Base-by-base conservation (phyloP, 2,113 vertebrate species). In the Eidolon helvum region DNA sequence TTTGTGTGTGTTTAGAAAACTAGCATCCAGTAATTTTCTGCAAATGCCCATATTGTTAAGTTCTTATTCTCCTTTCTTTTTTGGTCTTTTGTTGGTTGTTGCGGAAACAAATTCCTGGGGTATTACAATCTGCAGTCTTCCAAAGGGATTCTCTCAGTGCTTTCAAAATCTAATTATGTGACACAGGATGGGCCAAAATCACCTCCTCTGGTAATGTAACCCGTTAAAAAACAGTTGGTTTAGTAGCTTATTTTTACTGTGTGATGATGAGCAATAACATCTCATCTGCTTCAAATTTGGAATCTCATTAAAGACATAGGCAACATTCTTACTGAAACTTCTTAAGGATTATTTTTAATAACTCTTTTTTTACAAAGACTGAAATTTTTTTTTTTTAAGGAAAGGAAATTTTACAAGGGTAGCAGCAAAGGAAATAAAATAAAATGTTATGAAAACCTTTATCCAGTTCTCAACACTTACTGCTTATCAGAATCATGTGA, bases 21-120 rank as follows among this genome's bases (percentile, higher is more conserved):
- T 79, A 71, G 22, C 33, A 75, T 90, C 50, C 19, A 30, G 33
- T 61, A 74, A 79, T 94, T 96, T 95, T 92, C 50, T 87, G 68
- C 92, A 84, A 95, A 87, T 87, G 65, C 63, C 72, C 63, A 79
- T 87, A 92, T 89, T 96, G 40, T 87, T 87, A 50, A 89, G 10
- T 74, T 93, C 10, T 74, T 59, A 38, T 72, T 84, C 68, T 89
- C 30, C 35, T 43, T 92, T 43, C 10, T 88, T 71, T 88, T 74
- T n/a, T 38, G 2, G 10, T 78, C 53, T 21, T 95, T 53, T 72
- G 21, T 75, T 77, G 2, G 22, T 61, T 68, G 57, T n/a, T n/a
- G 90, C 59, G 5, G 33, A 69, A 77, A 96, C 75, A 90, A 71
- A 87, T 95, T 91, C 22, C 11, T 93, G 45, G 21, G 12, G 14